Conservation (phyloP, 2,113 vertebrate species). For the Crotalus horridus region DNA sequence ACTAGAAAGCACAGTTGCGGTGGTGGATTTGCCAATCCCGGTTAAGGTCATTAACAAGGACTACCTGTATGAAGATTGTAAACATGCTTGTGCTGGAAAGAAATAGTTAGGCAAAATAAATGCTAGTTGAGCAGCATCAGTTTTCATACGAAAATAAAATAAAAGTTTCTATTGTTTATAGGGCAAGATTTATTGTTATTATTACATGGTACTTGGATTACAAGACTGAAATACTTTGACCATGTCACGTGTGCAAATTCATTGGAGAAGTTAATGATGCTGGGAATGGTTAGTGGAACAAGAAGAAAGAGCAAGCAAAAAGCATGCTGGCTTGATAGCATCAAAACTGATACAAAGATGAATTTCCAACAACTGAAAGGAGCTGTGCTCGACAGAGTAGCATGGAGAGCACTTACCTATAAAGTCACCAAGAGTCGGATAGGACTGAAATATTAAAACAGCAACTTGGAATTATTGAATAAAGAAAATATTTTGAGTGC, state of each 20-base stretch:
- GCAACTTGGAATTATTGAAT: background rate
- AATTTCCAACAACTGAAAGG: background rate
- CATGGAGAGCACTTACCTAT: background rate
- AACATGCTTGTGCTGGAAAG: background rate
- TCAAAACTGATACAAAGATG: background rate
- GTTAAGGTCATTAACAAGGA: background rate
- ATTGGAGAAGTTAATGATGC: background rate
- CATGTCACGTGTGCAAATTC: background rate
- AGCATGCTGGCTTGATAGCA: background rate
- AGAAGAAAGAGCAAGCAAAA: background rate
- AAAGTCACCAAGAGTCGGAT: background rate
- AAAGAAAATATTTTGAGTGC: background rate
- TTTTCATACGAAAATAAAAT: background rate
- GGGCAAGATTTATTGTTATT: background rate
- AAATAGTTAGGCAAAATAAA: background rate
- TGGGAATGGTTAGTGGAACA: background rate
- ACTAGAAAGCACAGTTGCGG: background rate
- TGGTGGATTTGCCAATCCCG: background rate
- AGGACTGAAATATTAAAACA: background rate
- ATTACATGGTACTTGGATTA: too few relatives aligned
- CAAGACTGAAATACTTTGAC: background rate
- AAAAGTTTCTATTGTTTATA: background rate
- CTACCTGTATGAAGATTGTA: background rate
- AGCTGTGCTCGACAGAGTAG: background rate
- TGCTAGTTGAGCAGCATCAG: background rate